phyloP scores from a whole-genome alignment of 2,113 vertebrate species.

The Semicossyphus pulcher region DNA sequence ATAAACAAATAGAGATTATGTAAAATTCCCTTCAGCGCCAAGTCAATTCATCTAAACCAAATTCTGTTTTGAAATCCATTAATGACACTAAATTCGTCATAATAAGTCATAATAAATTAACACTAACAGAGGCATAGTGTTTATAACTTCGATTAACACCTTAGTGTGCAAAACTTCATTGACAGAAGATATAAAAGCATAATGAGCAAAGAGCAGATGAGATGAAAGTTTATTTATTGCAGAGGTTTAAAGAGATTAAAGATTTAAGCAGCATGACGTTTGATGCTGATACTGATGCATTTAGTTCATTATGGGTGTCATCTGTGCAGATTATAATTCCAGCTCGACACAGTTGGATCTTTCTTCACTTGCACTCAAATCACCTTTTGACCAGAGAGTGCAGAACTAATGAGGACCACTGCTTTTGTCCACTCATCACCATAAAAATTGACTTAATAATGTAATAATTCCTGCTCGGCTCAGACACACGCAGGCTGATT shows the following conservation, averaged over 20 bases:
- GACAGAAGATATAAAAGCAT: neutral
- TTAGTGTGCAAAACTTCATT: neutral
- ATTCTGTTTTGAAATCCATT: no score
- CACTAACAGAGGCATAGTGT: no score
- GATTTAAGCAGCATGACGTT: neutral
- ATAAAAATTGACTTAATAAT: neutral
- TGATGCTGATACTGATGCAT: neutral
- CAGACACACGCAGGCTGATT: conserved; percentile 7
- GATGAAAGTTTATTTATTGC: neutral
- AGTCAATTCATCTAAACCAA: no score
- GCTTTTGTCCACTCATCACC: conserved; percentile 4
- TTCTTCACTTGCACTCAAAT: neutral
- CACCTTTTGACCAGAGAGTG: neutral
- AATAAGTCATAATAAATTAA: no score
- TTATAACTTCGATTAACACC: neutral
- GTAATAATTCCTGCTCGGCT: neutral
- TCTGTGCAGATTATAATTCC: neutral
- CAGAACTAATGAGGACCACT: neutral
- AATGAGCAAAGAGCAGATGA: neutral
- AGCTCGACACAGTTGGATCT: neutral
- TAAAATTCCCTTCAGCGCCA: no score
- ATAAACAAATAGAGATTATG: no score
- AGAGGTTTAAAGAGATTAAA: neutral
- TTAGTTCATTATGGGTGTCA: neutral
- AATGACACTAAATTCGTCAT: no score